Conservation (phyloP, 1,140 invertebrate genomes). For the Euura lappo region DNA sequence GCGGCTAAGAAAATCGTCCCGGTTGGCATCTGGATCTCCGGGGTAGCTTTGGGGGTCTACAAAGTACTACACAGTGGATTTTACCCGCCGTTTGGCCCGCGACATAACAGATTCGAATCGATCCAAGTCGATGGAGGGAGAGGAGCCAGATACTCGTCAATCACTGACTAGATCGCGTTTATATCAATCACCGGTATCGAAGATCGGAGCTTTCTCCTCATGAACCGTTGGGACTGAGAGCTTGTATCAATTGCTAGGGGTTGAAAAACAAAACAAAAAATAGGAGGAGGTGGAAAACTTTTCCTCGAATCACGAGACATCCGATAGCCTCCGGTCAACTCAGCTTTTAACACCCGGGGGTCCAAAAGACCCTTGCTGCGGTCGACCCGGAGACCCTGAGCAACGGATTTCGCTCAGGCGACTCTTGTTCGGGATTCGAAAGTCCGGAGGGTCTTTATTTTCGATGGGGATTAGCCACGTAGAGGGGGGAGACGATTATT, state of each 20-base stretch:
- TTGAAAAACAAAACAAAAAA: constrained; percentile 1
- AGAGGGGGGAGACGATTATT: too few relatives aligned
- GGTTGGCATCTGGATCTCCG: not conserved
- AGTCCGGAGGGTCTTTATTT: too few relatives aligned
- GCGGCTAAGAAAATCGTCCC: not conserved
- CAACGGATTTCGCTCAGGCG: not conserved
- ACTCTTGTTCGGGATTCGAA: not conserved
- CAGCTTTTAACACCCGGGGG: not conserved
- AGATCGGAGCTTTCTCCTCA: not conserved
- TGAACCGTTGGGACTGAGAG: not conserved
- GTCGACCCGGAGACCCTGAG: not conserved
- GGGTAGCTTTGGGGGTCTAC: not conserved
- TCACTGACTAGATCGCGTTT: constrained; percentile 42
- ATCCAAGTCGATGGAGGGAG: constrained; percentile 55
- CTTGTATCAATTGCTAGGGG: not conserved
- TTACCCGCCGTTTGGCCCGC: not conserved
- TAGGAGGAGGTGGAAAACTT: constrained; percentile 21
- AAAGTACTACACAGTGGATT: not conserved
- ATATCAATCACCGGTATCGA: constrained; percentile 54
- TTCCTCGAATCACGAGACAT: constrained; percentile 11
- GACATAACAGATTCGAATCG: constrained; percentile 15
- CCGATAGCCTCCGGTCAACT: constrained; percentile 16
- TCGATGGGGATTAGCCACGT: too few relatives aligned
- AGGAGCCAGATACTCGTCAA: constrained; percentile 37
- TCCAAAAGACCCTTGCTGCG: not conserved